Conservation (phyloP, 2,888 invertebrate species). For the Pseudococcus viburni region DNA sequence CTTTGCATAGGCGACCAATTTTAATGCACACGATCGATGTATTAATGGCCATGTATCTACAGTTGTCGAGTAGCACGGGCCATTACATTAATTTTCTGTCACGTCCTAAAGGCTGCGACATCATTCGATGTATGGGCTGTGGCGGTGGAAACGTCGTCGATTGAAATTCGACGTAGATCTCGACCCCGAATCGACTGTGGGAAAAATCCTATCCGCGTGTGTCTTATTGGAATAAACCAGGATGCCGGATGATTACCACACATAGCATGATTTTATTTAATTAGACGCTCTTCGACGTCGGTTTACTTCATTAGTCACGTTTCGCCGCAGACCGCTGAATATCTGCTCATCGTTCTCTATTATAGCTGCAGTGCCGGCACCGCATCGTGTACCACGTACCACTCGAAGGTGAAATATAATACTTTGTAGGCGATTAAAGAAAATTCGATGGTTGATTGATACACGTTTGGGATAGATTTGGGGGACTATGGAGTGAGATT, state of each 20-base stretch:
- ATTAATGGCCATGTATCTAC: background rate
- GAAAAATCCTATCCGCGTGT: background rate
- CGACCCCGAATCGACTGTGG: background rate
- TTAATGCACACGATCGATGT: conserved; percentile 1
- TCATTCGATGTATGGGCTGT: too few species aligned
- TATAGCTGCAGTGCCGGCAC: background rate
- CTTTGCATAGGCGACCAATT: background rate
- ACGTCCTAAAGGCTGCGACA: background rate
- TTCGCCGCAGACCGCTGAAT: conserved; percentile 12
- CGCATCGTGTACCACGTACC: background rate
- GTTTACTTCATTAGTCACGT: conserved; percentile 55
- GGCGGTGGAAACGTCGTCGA: background rate
- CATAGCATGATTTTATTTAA: conserved; percentile 42
- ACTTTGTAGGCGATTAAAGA: conserved; percentile 11
- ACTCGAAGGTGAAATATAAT: conserved; percentile 33
- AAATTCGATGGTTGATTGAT: background rate
- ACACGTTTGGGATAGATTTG: background rate
- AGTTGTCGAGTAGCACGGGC: background rate
- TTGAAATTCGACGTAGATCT: conserved; percentile 29
- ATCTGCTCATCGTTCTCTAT: background rate
- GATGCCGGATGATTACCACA: background rate
- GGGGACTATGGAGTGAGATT: background rate
- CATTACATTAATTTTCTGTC: conserved; percentile 27
- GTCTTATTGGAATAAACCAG: background rate
- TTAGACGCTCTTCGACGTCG: conserved; percentile 28